phyloP scores from a whole-genome alignment of 2,797 vertebrate species.

The Neopelma chrysocephalum region DNA sequence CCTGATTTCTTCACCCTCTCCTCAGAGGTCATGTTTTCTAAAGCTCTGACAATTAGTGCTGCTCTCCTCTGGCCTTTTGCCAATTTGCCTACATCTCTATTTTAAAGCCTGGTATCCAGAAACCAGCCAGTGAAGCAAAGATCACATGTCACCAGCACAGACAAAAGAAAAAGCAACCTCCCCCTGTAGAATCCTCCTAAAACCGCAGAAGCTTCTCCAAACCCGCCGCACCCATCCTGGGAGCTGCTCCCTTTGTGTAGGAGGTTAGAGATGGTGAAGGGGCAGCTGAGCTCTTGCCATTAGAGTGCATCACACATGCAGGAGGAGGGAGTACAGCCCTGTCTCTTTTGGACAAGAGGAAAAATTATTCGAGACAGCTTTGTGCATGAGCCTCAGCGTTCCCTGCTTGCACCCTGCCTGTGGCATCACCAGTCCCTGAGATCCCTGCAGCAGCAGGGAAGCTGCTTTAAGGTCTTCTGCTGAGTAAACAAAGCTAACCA shows the following conservation, averaged over 20 bases:
- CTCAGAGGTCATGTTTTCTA: slow-evolving; percentile 30
- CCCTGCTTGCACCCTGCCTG: neutral
- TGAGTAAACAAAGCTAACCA: slow-evolving; percentile 37
- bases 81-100: slow-evolving; percentile 39
- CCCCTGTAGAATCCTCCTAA: neutral
- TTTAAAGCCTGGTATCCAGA: slow-evolving; percentile 1
- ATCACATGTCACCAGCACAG: neutral
- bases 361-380: neutral
- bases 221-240: neutral
- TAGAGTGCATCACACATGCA: neutral
- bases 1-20: slow-evolving; percentile 23
- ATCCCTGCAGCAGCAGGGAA: slow-evolving; percentile 4
- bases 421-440: neutral
- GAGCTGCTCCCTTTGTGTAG: neutral
- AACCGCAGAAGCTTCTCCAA: neutral
- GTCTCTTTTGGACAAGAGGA: neutral
- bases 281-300: neutral
- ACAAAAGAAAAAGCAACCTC: neutral
- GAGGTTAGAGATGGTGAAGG: neutral
- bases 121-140: neutral
- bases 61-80: slow-evolving; percentile 24
- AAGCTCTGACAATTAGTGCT: slow-evolving; percentile 50
- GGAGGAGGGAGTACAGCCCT: neutral
- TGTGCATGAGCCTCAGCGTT: neutral
- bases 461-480: slow-evolving; percentile 15